Evolutionary conservation across 1,140 invertebrate species (phyloP).

Genomic region (Drosophila leontia): DNA sequence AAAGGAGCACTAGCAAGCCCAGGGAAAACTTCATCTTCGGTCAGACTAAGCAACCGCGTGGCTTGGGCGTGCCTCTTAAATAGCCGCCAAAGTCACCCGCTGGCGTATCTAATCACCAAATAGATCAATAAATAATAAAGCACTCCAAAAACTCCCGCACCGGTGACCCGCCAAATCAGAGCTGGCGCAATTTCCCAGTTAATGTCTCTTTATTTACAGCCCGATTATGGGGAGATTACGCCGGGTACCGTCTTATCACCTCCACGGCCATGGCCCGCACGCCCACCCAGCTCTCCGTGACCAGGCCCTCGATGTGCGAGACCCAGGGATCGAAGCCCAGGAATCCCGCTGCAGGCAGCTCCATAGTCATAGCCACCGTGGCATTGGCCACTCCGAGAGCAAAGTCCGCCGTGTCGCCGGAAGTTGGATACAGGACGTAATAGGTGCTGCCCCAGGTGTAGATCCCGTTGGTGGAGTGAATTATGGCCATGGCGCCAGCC

Average conservation of each 20-base stretch:
- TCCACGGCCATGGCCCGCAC: slow-evolving; percentile 85
- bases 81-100: slow-evolving; percentile 23
- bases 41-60: slow-evolving; percentile 46
- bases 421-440: slow-evolving; percentile 86
- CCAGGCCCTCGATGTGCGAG: slow-evolving; percentile 87
- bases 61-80: slow-evolving; percentile 37
- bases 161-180: slow-evolving; percentile 38
- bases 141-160: slow-evolving; percentile 22
- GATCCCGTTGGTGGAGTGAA: slow-evolving; percentile 84
- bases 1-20: slow-evolving; percentile 44
- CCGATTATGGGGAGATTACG: slow-evolving; percentile 13
- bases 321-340: slow-evolving; percentile 88
- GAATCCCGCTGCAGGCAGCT: slow-evolving; percentile 88
- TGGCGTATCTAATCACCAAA: slow-evolving; percentile 53
- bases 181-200: slow-evolving; percentile 22
- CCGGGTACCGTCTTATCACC: slow-evolving; percentile 59
- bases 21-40: slow-evolving; percentile 45
- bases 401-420: slow-evolving; percentile 88
- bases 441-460: slow-evolving; percentile 88
- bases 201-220: slow-evolving; percentile 59
- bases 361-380: slow-evolving; percentile 89
- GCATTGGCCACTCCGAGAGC: slow-evolving; percentile 87
- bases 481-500: slow-evolving; percentile 85
- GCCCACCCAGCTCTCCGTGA: slow-evolving; percentile 91
- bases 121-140: slow-evolving; percentile 36